These are phyloP conservation scores for Bothrops jararaca DNA, from an alignment of 2,113 vertebrate species.

Conservation along the genomic window DNA sequence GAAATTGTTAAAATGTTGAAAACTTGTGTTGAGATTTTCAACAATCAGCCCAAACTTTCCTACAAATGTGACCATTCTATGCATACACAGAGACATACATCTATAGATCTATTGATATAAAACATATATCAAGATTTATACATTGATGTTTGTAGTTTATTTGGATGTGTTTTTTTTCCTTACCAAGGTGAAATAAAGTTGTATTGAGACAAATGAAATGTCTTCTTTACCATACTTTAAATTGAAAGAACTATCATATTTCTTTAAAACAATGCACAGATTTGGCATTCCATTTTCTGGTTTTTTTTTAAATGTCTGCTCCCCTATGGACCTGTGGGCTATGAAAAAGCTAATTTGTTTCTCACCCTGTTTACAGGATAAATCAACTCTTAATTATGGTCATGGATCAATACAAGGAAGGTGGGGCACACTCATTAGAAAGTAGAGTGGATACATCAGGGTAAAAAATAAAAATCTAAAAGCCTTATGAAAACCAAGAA, in stretches of 20 bases:
- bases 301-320: neutral
- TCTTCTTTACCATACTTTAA: neutral
- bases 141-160: neutral
- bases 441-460: no score
- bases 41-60: neutral
- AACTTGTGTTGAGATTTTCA: neutral
- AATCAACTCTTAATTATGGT: no score
- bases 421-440: no score
- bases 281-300: no score
- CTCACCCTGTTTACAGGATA: no score
- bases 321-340: neutral
- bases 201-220: neutral
- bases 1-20: neutral
- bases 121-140: neutral
- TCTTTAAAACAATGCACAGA: no score
- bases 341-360: no score
- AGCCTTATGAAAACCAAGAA: no score
- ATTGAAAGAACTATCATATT: no score
- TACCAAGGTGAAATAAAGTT: neutral
- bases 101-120: neutral
- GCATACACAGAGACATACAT: neutral
- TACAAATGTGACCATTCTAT: neutral
- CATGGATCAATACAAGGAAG: no score
- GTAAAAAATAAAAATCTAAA: no score
- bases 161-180: neutral